These are phyloP conservation scores for Tapera naevia DNA, from an alignment of 2,797 vertebrate genomes.

Conservation along the genomic window DNA sequence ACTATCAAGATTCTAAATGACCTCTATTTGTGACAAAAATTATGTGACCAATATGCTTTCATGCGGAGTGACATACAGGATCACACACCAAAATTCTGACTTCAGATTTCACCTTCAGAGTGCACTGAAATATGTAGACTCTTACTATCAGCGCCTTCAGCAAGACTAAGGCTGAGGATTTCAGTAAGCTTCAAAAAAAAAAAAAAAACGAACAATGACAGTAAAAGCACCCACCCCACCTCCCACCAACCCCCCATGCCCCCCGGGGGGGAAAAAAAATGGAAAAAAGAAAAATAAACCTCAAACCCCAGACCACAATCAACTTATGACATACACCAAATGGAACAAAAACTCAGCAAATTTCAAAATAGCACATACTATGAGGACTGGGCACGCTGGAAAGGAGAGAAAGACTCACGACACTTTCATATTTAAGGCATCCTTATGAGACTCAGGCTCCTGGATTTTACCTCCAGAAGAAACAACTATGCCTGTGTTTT, in stretches of 20 bases:
- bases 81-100: not conserved
- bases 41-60: not conserved
- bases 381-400: not conserved
- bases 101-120: not conserved
- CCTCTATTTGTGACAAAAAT: not conserved
- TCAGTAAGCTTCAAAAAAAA: not conserved
- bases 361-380: not conserved
- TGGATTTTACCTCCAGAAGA: not conserved
- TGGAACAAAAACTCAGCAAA: not conserved
- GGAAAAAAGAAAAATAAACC: not conserved
- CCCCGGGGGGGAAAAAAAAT: no score
- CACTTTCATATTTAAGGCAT: not conserved
- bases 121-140: not conserved
- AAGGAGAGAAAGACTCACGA: not conserved
- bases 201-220: fast-evolving
- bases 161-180: not conserved
- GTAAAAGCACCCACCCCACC: no score
- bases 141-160: not conserved
- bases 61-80: not conserved
- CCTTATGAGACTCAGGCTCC: not conserved
- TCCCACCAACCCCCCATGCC: no score
- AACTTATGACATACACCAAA: not conserved
- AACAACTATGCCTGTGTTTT: not conserved
- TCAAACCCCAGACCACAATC: no score
- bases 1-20: not conserved